Conservation (phyloP, 2,797 vertebrate genomes). For the Pangasius macronema region DNA sequence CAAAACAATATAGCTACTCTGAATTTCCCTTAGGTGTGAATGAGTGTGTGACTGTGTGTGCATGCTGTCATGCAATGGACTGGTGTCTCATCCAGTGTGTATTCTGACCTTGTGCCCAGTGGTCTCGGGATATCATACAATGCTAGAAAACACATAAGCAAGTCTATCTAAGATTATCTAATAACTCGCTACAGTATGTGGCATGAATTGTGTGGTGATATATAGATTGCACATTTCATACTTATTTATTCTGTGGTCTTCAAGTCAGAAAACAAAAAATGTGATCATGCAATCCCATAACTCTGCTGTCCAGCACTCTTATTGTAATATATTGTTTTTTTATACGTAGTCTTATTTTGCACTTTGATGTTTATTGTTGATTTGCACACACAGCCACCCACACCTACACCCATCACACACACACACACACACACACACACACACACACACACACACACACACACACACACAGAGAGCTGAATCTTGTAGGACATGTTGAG, state of each 20-base stretch:
- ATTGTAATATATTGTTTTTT: not conserved
- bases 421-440: too few species aligned
- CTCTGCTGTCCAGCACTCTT: not conserved
- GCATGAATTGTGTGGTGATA: not conserved
- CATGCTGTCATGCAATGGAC: not conserved
- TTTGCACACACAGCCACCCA: not conserved
- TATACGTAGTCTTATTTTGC: not conserved
- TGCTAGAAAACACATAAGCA: not conserved
- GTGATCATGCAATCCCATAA: not conserved
- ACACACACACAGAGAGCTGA: too few species aligned
- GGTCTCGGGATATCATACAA: not conserved
- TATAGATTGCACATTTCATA: not conserved
- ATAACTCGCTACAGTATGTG: not conserved
- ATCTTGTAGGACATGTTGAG: too few species aligned
- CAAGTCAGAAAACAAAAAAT: not conserved
- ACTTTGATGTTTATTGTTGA: not conserved
- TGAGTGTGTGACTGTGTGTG: not conserved
- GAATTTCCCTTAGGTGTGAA: not conserved
- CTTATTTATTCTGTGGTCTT: not conserved
- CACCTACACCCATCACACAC: too few species aligned
- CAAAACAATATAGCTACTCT: not conserved
- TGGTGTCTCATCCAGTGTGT: not conserved
- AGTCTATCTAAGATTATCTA: not conserved
- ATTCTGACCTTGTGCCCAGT: not conserved
- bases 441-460: too few species aligned